Percentiles rank a stretch among this genome's conserved stretches.
phyloP scores from a whole-genome alignment of 1,140 invertebrate species.

The Formica exsecta region DNA sequence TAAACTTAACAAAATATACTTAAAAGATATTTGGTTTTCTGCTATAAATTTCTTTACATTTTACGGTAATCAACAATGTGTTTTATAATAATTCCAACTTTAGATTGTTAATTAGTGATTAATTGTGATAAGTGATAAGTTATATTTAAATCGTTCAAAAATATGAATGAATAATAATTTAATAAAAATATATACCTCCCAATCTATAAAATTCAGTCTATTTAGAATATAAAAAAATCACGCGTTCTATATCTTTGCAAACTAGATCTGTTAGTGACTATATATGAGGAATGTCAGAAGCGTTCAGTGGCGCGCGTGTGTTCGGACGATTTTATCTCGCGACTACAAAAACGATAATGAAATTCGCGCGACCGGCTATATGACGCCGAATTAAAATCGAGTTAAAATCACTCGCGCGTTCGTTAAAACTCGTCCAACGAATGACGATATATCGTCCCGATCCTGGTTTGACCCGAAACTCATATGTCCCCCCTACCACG shows the following conservation, averaged over 20 bases:
- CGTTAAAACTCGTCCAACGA: conserved; percentile 61
- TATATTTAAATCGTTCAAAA: neutral
- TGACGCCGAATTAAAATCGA: conserved; percentile 65
- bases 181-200: neutral
- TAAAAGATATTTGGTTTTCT: neutral
- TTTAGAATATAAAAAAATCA: neutral
- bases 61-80: too few relatives aligned
- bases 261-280: neutral
- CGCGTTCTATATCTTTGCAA: neutral
- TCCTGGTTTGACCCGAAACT: conserved; percentile 51
- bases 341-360: conserved; percentile 52
- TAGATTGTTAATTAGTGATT: neutral
- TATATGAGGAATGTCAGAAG: neutral
- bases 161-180: neutral
- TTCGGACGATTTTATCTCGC: conserved; percentile 34
- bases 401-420: conserved; percentile 65
- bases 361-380: conserved; percentile 52
- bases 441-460: conserved; percentile 40
- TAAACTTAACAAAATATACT: neutral
- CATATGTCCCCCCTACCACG: neutral
- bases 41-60: neutral
- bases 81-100: neutral
- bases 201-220: neutral
- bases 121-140: too few relatives aligned
- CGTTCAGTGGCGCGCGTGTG: neutral